Evolutionary conservation across 2,888 invertebrate species (phyloP).

Genomic region (Parnassius mnemosyne): DNA sequence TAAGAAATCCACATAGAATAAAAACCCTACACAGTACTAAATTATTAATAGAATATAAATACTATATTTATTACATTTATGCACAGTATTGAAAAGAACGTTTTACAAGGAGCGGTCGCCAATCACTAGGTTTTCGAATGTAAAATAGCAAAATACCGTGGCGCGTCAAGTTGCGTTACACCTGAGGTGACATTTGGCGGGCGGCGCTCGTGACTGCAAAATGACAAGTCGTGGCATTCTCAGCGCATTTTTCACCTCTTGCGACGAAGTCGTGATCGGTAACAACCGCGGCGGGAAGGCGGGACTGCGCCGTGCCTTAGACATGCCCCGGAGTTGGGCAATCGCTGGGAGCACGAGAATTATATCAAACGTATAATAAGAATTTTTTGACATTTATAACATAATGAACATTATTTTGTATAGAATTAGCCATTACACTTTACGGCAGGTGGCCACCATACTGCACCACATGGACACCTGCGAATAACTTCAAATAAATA

Average conservation of each 20-base stretch:
- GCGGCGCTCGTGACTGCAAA: conserved; percentile 67
- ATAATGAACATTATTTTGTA: no score
- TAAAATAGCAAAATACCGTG: conserved; percentile 8
- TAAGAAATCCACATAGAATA: no score
- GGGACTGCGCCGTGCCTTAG: conserved; percentile 35
- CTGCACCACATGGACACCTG: no score
- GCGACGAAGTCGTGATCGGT: conserved; percentile 76
- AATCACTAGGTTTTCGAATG: background rate
- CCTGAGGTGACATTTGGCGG: conserved; percentile 63
- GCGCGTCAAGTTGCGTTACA: conserved; percentile 31
- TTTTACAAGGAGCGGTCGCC: background rate
- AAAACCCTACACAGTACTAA: no score
- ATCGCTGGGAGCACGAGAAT: background rate
- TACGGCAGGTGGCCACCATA: no score
- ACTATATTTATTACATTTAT: no score
- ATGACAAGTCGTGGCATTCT: conserved; percentile 79
- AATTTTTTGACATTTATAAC: no score
- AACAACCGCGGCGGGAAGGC: conserved; percentile 47
- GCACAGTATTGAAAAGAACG: background rate
- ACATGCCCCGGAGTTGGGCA: conserved; percentile 31
- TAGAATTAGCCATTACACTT: no score
- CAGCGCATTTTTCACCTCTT: conserved; percentile 76
- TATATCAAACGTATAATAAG: no score
- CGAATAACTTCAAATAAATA: no score
- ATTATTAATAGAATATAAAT: no score